Percentiles rank a stretch among this genome's conserved stretches.
phyloP scores from a whole-genome alignment of 2,888 invertebrate genomes.

The Conomelus anceps region DNA sequence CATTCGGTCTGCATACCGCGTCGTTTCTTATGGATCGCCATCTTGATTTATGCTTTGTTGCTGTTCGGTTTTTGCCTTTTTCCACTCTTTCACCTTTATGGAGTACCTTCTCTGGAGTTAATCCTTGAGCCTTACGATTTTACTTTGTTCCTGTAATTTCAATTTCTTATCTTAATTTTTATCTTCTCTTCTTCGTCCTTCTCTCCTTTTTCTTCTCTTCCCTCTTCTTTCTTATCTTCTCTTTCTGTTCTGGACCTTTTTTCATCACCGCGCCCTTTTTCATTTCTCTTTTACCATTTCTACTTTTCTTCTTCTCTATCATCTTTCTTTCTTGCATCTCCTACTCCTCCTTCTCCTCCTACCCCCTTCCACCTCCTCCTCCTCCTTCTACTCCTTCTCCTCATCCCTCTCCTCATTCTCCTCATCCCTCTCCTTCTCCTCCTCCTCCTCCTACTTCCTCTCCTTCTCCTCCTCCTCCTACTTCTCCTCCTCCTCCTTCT shows the following conservation, averaged over 20 bases:
- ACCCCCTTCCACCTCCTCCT: too few species aligned
- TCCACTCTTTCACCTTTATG: background rate
- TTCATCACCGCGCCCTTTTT: too few species aligned
- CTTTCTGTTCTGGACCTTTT: too few species aligned
- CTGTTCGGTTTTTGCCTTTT: background rate
- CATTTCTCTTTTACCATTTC: too few species aligned
- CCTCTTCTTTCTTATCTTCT: too few species aligned
- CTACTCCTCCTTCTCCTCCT: too few species aligned
- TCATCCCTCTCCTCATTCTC: background rate
- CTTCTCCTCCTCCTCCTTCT: background rate
- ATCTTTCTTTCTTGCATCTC: too few species aligned
- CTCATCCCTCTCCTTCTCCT: background rate
- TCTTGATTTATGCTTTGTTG: background rate
- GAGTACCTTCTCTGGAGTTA: background rate
- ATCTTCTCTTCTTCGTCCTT: background rate
- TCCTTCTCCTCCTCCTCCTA: background rate
- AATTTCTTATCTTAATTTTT: too few species aligned
- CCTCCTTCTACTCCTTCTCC: too few species aligned
- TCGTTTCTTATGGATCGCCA: background rate
- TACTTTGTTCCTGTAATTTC: too few species aligned
- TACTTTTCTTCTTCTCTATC: too few species aligned
- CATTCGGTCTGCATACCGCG: background rate
- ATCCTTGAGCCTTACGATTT: too few species aligned
- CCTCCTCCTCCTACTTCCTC: background rate
- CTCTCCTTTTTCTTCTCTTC: background rate